Evolutionary conservation across 1,140 invertebrate species (phyloP).

Genomic region (Atta texana): DNA sequence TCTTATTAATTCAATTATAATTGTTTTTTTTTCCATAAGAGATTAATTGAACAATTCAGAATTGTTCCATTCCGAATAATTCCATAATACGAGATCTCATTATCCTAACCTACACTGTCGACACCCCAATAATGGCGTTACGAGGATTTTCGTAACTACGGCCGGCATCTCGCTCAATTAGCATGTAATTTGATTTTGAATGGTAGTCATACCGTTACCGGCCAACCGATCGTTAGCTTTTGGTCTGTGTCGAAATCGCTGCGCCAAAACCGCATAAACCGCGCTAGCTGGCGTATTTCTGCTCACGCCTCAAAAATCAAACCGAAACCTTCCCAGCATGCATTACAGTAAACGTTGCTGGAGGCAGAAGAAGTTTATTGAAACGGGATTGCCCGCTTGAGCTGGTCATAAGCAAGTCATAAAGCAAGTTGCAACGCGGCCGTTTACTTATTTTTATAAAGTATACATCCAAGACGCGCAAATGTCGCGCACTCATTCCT

Average conservation of each 20-base stretch:
- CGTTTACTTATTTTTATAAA: constrained; percentile 50
- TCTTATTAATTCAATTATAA: too few relatives aligned
- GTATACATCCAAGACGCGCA: background rate
- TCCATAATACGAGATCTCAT: background rate
- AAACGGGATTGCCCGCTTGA: constrained; percentile 26
- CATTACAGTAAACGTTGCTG: constrained; percentile 5
- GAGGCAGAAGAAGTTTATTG: constrained; percentile 45
- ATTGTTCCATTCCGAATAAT: too few relatives aligned
- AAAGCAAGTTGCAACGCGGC: constrained; percentile 6
- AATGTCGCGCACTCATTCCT: background rate
- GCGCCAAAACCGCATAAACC: constrained; percentile 1
- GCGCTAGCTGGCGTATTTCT: constrained; percentile 42
- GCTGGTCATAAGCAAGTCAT: background rate
- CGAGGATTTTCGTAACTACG: constrained; percentile 8
- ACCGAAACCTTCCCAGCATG: background rate
- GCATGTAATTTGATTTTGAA: constrained; percentile 23
- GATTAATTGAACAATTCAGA: too few relatives aligned
- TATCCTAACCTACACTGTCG: background rate
- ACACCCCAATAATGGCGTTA: background rate
- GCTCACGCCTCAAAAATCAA: constrained; percentile 36
- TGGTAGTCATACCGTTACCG: background rate
- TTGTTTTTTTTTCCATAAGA: too few relatives aligned
- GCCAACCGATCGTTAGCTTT: background rate
- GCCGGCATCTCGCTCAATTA: constrained; percentile 6
- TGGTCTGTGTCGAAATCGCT: constrained; percentile 16